phyloP scores from a whole-genome alignment of 1,140 invertebrate species.

The Apis laboriosa region DNA sequence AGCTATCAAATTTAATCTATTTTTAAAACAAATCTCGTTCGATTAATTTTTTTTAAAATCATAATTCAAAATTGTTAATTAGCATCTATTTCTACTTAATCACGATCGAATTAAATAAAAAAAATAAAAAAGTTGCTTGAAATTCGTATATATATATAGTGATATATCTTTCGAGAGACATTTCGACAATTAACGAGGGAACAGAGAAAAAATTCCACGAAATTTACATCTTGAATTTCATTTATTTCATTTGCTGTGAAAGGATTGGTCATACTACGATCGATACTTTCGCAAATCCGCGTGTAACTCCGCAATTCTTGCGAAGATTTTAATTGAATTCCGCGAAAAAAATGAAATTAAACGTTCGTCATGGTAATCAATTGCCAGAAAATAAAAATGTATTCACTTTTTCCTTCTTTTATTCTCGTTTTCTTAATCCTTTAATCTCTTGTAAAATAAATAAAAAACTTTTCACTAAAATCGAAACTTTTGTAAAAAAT shows the following conservation, averaged over 20 bases:
- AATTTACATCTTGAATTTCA: constrained; percentile 16
- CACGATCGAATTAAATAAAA: not conserved
- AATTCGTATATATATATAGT: no score
- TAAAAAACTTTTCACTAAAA: no score
- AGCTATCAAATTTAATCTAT: no score
- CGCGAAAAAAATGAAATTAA: not conserved
- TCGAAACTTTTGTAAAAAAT: no score
- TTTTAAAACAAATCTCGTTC: not conserved
- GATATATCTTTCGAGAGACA: no score
- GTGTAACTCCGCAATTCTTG: not conserved
- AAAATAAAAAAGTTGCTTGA: no score
- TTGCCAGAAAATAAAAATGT: not conserved
- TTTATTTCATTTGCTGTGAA: not conserved
- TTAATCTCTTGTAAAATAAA: no score
- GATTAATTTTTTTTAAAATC: not conserved
- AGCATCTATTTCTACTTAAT: not conserved
- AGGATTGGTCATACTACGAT: not conserved
- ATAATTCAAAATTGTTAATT: not conserved
- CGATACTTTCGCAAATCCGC: not conserved
- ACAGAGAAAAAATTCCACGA: not conserved
- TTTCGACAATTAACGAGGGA: not conserved
- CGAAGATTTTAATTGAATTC: not conserved
- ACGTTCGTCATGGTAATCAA: not conserved
- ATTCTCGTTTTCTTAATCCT: no score
- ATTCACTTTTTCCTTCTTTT: not conserved